Evolutionary conservation across 2,888 invertebrate species (phyloP).

Genomic region (Gibbula magus): DNA sequence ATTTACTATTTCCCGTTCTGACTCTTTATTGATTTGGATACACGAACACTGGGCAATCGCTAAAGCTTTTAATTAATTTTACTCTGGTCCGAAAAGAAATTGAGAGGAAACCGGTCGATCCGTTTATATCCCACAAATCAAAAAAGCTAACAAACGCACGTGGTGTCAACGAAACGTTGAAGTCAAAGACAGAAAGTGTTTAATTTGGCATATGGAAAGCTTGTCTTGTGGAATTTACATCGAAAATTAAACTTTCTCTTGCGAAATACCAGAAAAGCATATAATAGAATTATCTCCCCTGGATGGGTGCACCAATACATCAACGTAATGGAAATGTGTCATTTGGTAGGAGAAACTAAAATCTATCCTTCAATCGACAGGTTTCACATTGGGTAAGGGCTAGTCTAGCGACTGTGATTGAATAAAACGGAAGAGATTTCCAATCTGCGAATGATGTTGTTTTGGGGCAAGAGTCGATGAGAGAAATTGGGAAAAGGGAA

Average conservation of each 20-base stretch:
- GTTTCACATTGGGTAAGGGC: not conserved
- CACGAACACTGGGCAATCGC: constrained; percentile 26
- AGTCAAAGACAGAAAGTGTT: constrained; percentile 2
- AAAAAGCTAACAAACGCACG: not conserved
- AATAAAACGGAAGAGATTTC: not conserved
- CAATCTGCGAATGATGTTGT: constrained; percentile 1
- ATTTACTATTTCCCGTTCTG: constrained; percentile 29
- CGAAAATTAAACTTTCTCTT: constrained; percentile 13
- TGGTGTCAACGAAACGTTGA: not conserved
- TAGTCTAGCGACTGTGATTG: not conserved
- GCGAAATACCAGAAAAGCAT: not conserved
- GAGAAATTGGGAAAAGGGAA: not conserved
- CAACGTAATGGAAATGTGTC: constrained; percentile 10
- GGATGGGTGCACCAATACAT: constrained; percentile 16
- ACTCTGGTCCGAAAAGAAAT: constrained; percentile 26
- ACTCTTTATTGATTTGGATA: constrained; percentile 25
- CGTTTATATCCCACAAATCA: constrained; percentile 14
- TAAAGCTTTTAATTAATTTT: constrained; percentile 33
- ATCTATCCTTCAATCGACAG: constrained; percentile 11
- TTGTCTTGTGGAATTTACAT: not conserved
- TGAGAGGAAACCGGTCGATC: not conserved
- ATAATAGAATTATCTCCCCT: constrained; percentile 30
- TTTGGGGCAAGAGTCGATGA: not conserved
- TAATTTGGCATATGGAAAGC: constrained; percentile 11
- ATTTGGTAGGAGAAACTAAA: constrained; percentile 10